phyloP scores from a whole-genome alignment of 1,140 invertebrate genomes.

The Musca domestica region DNA sequence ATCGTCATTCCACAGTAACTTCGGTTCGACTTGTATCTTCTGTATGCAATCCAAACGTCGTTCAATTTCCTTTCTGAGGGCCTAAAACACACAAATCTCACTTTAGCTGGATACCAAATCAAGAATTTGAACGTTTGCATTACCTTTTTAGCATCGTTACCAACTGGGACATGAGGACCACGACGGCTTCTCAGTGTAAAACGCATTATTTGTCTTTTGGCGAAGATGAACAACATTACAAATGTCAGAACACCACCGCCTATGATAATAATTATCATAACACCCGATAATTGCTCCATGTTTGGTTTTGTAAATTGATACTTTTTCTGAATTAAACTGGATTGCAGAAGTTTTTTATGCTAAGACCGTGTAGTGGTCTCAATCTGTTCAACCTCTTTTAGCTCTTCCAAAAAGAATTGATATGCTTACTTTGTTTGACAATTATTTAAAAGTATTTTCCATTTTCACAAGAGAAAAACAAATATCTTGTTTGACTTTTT shows the following conservation, averaged over 20 bases:
- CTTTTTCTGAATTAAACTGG: no score
- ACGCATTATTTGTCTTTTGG: slow-evolving; percentile 88
- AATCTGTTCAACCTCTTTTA: no score
- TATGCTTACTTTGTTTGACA: no score
- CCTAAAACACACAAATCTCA: slow-evolving; percentile 14
- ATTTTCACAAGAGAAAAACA: no score
- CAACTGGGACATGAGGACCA: slow-evolving; percentile 83
- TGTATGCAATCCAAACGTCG: slow-evolving; percentile 79
- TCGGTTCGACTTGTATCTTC: slow-evolving; percentile 78
- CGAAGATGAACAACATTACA: slow-evolving; percentile 84
- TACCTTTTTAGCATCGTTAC: slow-evolving; percentile 83
- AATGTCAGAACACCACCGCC: slow-evolving; percentile 78
- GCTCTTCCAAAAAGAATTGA: no score
- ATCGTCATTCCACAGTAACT: slow-evolving; percentile 67
- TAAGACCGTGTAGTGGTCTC: no score
- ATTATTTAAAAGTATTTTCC: no score
- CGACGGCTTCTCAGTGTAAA: slow-evolving; percentile 80
- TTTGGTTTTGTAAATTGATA: no score
- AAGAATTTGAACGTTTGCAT: no score
- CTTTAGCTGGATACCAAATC: no score
- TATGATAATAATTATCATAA: slow-evolving; percentile 77
- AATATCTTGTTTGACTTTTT: no score
- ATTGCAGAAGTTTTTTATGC: no score
- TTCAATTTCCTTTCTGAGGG: slow-evolving; percentile 69
- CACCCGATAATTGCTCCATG: slow-evolving; percentile 70